phyloP scores from a whole-genome alignment of 2,888 invertebrate species.

The Eristalis pertinax region DNA sequence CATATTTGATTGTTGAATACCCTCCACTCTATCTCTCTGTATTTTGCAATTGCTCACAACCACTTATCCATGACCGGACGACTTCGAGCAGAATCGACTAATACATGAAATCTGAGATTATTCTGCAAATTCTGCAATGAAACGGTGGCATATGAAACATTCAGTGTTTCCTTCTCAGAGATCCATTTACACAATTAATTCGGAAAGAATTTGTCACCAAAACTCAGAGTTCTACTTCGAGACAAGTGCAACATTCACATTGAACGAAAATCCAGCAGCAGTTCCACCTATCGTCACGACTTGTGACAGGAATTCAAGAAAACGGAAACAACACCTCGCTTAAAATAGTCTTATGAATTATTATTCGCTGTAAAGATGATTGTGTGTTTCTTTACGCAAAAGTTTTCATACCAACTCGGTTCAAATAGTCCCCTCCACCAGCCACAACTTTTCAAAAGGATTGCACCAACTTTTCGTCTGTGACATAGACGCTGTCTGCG shows the following conservation, averaged over 20 bases:
- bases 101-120: no score
- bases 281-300: not conserved
- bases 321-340: not conserved
- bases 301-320: not conserved
- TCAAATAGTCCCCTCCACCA: not conserved
- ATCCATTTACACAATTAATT: not conserved
- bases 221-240: not conserved
- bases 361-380: not conserved
- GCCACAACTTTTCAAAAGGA: not conserved
- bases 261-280: not conserved
- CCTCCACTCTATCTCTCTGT: no score
- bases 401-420: not conserved
- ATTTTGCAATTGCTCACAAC: no score
- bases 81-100: no score
- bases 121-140: not conserved
- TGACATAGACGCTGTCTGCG: not conserved
- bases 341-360: not conserved
- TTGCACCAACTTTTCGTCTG: not conserved
- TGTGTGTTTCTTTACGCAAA: not conserved
- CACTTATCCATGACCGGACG: no score
- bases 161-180: not conserved
- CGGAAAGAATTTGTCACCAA: not conserved
- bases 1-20: no score
- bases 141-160: not conserved
- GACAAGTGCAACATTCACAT: not conserved